A percentile compares a stretch with the other conserved stretches of the same genome.
phyloP scores from a whole-genome alignment of 2,888 invertebrate species.

The Polyploca ridens region DNA sequence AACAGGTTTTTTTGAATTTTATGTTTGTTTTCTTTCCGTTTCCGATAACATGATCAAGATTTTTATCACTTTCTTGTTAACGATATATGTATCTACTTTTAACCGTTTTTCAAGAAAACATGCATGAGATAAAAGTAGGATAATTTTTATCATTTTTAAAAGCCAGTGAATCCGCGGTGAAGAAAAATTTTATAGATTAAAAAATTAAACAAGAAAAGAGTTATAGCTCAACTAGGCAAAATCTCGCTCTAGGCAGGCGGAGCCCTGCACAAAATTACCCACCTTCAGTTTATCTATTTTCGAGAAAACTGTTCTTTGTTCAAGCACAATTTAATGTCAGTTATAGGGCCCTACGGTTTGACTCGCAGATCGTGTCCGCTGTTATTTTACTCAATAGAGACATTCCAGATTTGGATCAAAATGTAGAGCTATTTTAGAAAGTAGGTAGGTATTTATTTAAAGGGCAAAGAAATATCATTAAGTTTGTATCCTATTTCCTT shows the following conservation, averaged over 20 bases:
- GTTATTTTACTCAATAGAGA: constrained; percentile 54
- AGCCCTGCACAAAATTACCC: too few species aligned
- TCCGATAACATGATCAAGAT: background rate
- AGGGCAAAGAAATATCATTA: background rate
- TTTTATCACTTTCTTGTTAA: too few species aligned
- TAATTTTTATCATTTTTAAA: too few species aligned
- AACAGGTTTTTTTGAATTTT: background rate
- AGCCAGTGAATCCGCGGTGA: too few species aligned
- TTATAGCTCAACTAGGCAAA: constrained; percentile 14
- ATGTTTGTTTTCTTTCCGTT: background rate
- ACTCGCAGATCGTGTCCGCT: constrained; percentile 32
- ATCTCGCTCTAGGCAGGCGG: constrained; percentile 27
- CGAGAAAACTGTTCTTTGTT: constrained; percentile 38
- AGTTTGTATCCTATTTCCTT: background rate
- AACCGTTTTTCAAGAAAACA: too few species aligned
- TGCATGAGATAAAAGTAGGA: too few species aligned
- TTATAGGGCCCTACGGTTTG: constrained; percentile 30
- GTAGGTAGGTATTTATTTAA: background rate
- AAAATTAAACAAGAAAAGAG: background rate
- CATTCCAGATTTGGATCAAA: constrained; percentile 49
- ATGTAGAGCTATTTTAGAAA: constrained; percentile 16
- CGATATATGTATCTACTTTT: too few species aligned
- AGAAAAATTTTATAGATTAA: background rate
- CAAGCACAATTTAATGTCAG: constrained; percentile 29
- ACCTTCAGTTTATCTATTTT: constrained; percentile 31